These are phyloP conservation scores for Cotesia vestalis DNA, from an alignment of 1,140 invertebrate species.

Conservation along the genomic window DNA sequence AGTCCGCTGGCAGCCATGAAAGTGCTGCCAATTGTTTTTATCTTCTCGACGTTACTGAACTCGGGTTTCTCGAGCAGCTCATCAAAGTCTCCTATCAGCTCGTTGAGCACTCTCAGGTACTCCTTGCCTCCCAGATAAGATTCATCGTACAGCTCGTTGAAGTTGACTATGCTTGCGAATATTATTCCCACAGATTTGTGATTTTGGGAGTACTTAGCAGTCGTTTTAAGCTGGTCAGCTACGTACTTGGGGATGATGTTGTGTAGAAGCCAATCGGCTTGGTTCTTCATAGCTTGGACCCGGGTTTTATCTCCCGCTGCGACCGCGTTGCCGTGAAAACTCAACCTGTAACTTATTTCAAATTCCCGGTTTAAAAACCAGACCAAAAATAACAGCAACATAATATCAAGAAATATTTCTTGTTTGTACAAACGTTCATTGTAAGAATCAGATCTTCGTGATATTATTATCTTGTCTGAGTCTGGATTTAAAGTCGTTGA, in stretches of 20 bases:
- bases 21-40: slow-evolving; percentile 96
- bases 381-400: slow-evolving; percentile 83
- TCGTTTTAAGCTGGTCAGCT: slow-evolving; percentile 90
- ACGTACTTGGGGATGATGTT: slow-evolving; percentile 97
- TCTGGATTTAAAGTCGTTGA: neutral
- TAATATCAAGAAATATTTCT: slow-evolving; percentile 84
- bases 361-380: slow-evolving; percentile 94
- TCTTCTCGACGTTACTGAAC: slow-evolving; percentile 93
- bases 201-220: slow-evolving; percentile 95
- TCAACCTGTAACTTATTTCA: slow-evolving; percentile 91
- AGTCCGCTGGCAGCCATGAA: slow-evolving; percentile 98
- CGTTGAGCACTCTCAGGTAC: slow-evolving; percentile 92
- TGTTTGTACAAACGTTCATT: slow-evolving; percentile 69
- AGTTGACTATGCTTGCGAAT: slow-evolving; percentile 95
- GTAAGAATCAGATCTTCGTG: slow-evolving; percentile 38
- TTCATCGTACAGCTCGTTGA: slow-evolving; percentile 96
- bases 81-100: slow-evolving; percentile 94
- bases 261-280: slow-evolving; percentile 94
- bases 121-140: slow-evolving; percentile 92
- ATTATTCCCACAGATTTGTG: slow-evolving; percentile 92
- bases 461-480: neutral
- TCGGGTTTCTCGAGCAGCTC: slow-evolving; percentile 84
- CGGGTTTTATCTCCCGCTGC: slow-evolving; percentile 85
- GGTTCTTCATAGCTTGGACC: slow-evolving; percentile 89
- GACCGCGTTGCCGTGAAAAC: slow-evolving; percentile 91